These are phyloP conservation scores for Drosophila seclusa DNA, from an alignment of 2,888 invertebrate species.

Conservation along the genomic window DNA sequence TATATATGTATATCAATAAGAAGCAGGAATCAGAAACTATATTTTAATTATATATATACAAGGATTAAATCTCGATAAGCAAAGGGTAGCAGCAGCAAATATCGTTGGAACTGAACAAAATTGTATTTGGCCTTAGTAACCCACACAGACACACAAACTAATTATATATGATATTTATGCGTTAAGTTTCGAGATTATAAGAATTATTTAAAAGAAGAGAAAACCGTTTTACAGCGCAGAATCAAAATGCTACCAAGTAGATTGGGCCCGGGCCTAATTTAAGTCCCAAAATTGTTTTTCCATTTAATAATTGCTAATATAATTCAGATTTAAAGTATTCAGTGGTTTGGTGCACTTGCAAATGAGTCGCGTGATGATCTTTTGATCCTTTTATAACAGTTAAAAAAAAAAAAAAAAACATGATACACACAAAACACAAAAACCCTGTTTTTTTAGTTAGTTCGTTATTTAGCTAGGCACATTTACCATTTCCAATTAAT, in stretches of 20 bases:
- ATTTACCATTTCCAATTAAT: conserved; percentile 68
- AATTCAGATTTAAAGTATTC: conserved; percentile 37
- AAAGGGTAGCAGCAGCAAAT: conserved; percentile 25
- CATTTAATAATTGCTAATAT: conserved; percentile 30
- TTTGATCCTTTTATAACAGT: conserved; percentile 41
- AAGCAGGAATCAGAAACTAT: conserved; percentile 37
- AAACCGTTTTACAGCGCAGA: conserved; percentile 15
- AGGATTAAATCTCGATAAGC: conserved; percentile 47
- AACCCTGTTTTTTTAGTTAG: conserved; percentile 33
- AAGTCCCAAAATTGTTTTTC: conserved; percentile 14
- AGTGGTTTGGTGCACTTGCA: conserved; percentile 32
- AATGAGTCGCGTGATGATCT: conserved; percentile 31
- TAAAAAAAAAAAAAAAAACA: conserved; percentile 13
- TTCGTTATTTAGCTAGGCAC: conserved; percentile 59
- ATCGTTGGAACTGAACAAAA: conserved; percentile 67
- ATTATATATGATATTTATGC: conserved; percentile 27
- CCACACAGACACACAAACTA: conserved; percentile 7
- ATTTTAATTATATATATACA: conserved; percentile 37
- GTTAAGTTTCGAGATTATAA: conserved; percentile 21
- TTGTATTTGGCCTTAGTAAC: conserved; percentile 45
- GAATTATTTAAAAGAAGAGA: conserved; percentile 47
- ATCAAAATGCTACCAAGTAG: conserved; percentile 28
- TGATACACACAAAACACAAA: conserved; percentile 9
- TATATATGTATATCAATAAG: conserved; percentile 11
- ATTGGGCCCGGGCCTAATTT: background rate